These are phyloP conservation scores for Cydia pomonella DNA, from an alignment of 1,140 invertebrate genomes.

Conservation along the genomic window DNA sequence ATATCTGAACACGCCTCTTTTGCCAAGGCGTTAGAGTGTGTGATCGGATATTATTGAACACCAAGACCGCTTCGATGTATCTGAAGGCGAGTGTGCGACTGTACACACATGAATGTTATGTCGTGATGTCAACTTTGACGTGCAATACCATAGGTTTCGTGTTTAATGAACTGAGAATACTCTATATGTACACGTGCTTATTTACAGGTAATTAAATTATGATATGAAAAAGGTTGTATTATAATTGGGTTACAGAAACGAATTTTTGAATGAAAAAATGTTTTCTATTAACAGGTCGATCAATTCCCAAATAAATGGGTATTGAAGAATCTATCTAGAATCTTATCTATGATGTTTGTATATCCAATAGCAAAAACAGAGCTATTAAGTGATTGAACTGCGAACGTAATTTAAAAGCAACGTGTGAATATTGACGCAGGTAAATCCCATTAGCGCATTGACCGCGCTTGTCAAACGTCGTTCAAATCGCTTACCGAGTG, in stretches of 20 bases:
- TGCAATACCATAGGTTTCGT: not conserved
- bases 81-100: no score
- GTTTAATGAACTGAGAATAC: not conserved
- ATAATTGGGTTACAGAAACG: no score
- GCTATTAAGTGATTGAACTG: not conserved
- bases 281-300: no score
- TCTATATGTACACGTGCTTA: no score
- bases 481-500: not conserved
- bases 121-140: not conserved
- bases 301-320: no score
- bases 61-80: no score
- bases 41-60: no score
- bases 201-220: no score
- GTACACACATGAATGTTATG: not conserved
- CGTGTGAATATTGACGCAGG: not conserved
- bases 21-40: no score
- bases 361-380: not conserved
- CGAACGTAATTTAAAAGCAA: not conserved
- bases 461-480: not conserved
- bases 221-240: no score
- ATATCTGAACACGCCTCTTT: no score
- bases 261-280: no score
- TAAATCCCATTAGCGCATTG: constrained; percentile 2
- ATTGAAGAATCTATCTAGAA: not conserved
- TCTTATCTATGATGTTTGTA: not conserved